phyloP scores from a whole-genome alignment of 2,113 vertebrate species.

The Malurus elegans region DNA sequence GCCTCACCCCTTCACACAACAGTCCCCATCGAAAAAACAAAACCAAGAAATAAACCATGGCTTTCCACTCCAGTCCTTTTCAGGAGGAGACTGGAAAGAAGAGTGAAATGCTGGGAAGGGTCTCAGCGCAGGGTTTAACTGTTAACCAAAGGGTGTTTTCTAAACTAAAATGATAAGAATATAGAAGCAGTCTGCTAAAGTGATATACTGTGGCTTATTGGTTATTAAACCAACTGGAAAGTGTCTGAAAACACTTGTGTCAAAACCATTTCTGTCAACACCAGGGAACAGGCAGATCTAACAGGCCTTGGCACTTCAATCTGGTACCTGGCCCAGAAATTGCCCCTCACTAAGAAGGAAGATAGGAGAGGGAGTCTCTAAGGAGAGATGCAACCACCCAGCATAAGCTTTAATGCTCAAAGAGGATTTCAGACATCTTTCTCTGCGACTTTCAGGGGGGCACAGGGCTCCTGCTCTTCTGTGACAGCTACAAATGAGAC shows the following conservation, averaged over 20 bases:
- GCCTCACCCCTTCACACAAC: constrained; percentile 83
- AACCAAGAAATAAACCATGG: constrained; percentile 47
- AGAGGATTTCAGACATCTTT: neutral
- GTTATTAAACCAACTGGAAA: neutral
- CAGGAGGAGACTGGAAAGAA: neutral
- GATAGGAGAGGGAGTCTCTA: neutral
- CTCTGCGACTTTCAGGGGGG: neutral
- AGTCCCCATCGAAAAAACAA: constrained; percentile 49
- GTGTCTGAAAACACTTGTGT: neutral
- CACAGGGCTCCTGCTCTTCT: neutral
- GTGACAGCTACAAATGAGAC: neutral
- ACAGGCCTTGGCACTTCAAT: neutral
- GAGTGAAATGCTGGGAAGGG: neutral
- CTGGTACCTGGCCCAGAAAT: neutral
- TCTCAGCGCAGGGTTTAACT: neutral
- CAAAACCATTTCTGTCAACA: neutral
- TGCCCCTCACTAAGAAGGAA: neutral
- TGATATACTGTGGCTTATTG: neutral
- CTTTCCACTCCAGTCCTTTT: constrained; percentile 17
- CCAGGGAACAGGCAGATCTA: neutral
- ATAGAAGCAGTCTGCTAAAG: neutral
- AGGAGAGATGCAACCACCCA: neutral
- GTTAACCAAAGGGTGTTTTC: neutral
- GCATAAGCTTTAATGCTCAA: neutral
- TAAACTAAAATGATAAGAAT: neutral